Evolutionary conservation across 2,888 invertebrate species (phyloP).

Genomic region (Terebella lapidaria): DNA sequence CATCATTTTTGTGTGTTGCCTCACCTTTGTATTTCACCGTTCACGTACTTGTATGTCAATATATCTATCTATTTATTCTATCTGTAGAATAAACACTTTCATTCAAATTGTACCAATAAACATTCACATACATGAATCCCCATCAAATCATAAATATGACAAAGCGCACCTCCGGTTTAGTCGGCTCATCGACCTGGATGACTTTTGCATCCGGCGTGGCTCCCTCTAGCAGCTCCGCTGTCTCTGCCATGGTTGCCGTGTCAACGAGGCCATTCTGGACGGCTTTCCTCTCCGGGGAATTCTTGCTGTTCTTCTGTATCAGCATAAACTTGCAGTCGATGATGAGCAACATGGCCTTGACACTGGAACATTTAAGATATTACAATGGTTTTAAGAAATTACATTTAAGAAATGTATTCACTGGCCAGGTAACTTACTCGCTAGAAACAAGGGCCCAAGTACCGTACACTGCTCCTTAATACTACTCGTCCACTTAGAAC

Average conservation of each 20-base stretch:
- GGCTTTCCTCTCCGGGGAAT: background rate
- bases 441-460: background rate
- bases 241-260: background rate
- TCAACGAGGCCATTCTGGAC: background rate
- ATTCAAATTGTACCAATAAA: background rate
- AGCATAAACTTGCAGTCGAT: slow-evolving; percentile 52
- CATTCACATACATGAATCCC: too few species aligned
- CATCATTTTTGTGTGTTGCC: too few species aligned
- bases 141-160: too few species aligned
- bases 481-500: too few species aligned
- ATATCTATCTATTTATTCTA: too few species aligned
- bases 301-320: slow-evolving; percentile 3
- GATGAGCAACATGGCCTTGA: slow-evolving; percentile 53
- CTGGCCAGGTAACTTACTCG: background rate
- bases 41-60: too few species aligned
- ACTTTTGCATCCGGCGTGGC: slow-evolving; percentile 1
- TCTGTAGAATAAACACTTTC: background rate
- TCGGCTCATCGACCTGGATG: slow-evolving; percentile 13
- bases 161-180: slow-evolving; percentile 10
- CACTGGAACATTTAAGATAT: slow-evolving; percentile 30
- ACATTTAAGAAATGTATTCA: background rate
- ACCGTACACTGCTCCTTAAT: too few species aligned
- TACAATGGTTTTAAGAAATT: background rate
- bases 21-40: too few species aligned
- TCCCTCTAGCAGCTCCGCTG: background rate